Conservation (phyloP, 2,113 vertebrate genomes). For the Galbula dea region DNA sequence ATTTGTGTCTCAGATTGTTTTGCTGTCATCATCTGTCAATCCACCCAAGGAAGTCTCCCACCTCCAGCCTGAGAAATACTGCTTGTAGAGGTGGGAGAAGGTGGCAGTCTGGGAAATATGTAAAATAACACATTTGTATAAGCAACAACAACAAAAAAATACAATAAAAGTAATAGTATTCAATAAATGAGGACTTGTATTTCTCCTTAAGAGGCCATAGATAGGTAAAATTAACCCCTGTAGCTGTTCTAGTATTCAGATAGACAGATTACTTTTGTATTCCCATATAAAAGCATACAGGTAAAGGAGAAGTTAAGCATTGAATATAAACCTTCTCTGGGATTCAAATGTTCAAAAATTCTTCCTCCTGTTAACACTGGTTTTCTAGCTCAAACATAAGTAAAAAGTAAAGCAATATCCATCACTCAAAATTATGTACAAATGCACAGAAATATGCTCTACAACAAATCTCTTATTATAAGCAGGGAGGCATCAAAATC, state of each 20-base stretch:
- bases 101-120: not conserved
- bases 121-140: not conserved
- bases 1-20: not conserved
- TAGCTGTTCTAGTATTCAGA: not conserved
- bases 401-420: not conserved
- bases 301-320: conserved; percentile 1
- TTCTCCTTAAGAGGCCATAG: not conserved
- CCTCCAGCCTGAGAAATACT: not conserved
- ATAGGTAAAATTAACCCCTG: conserved; percentile 8
- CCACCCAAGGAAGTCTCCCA: not conserved
- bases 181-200: not conserved
- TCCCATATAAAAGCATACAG: not conserved
- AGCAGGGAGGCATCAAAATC: conserved; percentile 42
- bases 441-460: conserved; percentile 1
- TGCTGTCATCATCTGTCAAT: not conserved
- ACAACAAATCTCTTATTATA: conserved; percentile 25
- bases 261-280: not conserved
- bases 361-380: not conserved
- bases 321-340: not conserved
- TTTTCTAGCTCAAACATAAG: not conserved
- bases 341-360: not conserved
- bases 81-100: not conserved
- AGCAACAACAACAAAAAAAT: not conserved
- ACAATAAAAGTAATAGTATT: not conserved
- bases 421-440: conserved; percentile 18